phyloP scores from a whole-genome alignment of 2,888 invertebrate genomes.

The Drosophila paramelanica region DNA sequence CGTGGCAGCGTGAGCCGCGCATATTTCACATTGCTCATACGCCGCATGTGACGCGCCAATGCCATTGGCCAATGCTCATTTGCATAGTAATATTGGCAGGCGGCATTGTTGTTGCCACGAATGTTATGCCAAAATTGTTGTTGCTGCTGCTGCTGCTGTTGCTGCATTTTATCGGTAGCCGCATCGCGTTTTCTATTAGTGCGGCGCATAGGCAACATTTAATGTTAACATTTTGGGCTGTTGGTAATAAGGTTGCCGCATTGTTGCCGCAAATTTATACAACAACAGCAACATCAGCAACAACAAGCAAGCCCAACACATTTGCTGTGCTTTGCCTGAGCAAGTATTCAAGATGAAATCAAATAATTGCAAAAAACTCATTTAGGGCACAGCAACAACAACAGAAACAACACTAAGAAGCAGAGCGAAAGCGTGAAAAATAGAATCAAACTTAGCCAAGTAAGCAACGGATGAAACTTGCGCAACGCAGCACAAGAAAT shows the following conservation, averaged over 20 bases:
- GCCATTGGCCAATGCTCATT: conserved; percentile 73
- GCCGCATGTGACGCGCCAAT: conserved; percentile 51
- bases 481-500: conserved; percentile 16
- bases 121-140: conserved; percentile 39
- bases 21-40: conserved; percentile 74
- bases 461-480: conserved; percentile 27
- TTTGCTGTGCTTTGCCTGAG: conserved; percentile 45
- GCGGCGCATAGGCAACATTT: conserved; percentile 73
- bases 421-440: conserved; percentile 30
- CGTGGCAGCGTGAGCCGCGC: conserved; percentile 52
- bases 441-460: conserved; percentile 61
- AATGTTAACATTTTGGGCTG: conserved; percentile 67
- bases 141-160: conserved; percentile 24
- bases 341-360: conserved; percentile 77
- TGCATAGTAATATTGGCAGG: conserved; percentile 78
- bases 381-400: conserved; percentile 69
- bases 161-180: conserved; percentile 64
- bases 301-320: conserved; percentile 40
- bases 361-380: conserved; percentile 81
- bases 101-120: conserved; percentile 38
- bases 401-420: conserved; percentile 26
- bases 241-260: conserved; percentile 70
- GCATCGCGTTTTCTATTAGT: conserved; percentile 81
- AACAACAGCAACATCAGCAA: conserved; percentile 21
- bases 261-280: conserved; percentile 62